These are phyloP conservation scores for Zaprionus vittiger DNA, from an alignment of 1,140 invertebrate species.

Conservation along the genomic window DNA sequence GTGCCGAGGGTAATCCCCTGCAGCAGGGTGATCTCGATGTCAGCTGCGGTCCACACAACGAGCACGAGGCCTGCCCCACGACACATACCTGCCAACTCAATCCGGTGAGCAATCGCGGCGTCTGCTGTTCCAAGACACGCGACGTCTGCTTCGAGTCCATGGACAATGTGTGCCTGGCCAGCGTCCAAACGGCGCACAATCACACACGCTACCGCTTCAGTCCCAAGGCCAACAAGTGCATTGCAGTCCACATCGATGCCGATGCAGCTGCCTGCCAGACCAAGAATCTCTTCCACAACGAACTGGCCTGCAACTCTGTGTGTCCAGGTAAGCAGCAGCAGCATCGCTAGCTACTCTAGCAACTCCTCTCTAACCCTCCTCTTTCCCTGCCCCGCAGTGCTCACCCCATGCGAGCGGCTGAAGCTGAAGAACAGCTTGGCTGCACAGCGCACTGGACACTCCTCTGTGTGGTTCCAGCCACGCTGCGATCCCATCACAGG, in stretches of 20 bases:
- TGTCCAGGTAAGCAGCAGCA: slow-evolving; percentile 88
- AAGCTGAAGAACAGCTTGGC: slow-evolving; percentile 90
- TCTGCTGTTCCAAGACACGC: slow-evolving; percentile 93
- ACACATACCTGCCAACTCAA: slow-evolving; percentile 93
- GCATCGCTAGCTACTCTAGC: neutral
- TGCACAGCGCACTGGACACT: slow-evolving; percentile 87
- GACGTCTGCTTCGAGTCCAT: slow-evolving; percentile 93
- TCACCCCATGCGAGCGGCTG: slow-evolving; percentile 92
- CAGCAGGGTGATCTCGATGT: slow-evolving; percentile 86
- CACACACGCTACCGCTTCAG: slow-evolving; percentile 91
- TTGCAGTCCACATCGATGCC: slow-evolving; percentile 88
- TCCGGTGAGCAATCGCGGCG: slow-evolving; percentile 90
- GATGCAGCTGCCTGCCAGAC: slow-evolving; percentile 90
- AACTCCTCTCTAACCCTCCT: neutral
- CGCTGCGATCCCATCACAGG: slow-evolving; percentile 90
- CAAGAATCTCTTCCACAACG: slow-evolving; percentile 94
- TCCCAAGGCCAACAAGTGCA: slow-evolving; percentile 90
- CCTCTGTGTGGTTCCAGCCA: slow-evolving; percentile 87
- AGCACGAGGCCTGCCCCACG: slow-evolving; percentile 90
- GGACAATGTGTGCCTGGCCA: slow-evolving; percentile 87
- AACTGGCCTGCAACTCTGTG: slow-evolving; percentile 91
- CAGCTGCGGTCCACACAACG: slow-evolving; percentile 88
- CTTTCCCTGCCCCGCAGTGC: slow-evolving; percentile 84
- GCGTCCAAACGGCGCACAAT: slow-evolving; percentile 82
- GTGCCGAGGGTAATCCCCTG: slow-evolving; percentile 88